Evolutionary conservation across 2,113 vertebrate species (phyloP).

Genomic region (Istiophorus platypterus): DNA sequence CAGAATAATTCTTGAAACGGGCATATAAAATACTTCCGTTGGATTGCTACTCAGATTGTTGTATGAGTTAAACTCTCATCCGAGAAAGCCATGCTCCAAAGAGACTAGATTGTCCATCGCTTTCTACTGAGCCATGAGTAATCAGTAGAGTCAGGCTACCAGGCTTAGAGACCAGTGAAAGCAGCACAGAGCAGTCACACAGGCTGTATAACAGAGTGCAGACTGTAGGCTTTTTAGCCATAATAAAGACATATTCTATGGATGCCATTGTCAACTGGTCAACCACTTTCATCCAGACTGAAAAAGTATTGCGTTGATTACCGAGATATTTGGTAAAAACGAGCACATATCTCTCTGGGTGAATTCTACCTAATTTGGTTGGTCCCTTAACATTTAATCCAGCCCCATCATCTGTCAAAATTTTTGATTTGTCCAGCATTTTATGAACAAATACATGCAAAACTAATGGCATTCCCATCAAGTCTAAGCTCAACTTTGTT

Average conservation of each 20-base stretch:
- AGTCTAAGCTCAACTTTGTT: not conserved
- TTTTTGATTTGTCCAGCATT: not conserved
- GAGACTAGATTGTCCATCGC: conserved; percentile 30
- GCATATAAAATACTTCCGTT: not conserved
- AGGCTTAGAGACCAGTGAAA: not conserved
- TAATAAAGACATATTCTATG: not conserved
- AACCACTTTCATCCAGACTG: not conserved
- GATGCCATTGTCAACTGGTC: not conserved
- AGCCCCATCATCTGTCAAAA: not conserved
- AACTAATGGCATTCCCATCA: not conserved
- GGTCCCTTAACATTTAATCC: not conserved
- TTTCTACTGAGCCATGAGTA: conserved; percentile 43
- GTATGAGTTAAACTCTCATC: not conserved
- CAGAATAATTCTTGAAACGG: conserved; percentile 1
- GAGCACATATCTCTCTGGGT: no score
- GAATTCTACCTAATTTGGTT: no score
- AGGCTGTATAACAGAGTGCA: not conserved
- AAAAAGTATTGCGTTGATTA: not conserved
- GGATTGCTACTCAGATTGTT: conserved; percentile 10
- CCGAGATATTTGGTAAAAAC: no score
- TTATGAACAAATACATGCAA: not conserved
- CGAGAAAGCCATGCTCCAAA: conserved; percentile 26
- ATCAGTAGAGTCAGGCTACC: conserved; percentile 26
- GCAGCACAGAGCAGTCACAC: not conserved
- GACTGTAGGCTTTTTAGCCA: not conserved